Evolutionary conservation across 1,140 invertebrate genomes (phyloP).

Genomic region (Triops longicaudatus): DNA sequence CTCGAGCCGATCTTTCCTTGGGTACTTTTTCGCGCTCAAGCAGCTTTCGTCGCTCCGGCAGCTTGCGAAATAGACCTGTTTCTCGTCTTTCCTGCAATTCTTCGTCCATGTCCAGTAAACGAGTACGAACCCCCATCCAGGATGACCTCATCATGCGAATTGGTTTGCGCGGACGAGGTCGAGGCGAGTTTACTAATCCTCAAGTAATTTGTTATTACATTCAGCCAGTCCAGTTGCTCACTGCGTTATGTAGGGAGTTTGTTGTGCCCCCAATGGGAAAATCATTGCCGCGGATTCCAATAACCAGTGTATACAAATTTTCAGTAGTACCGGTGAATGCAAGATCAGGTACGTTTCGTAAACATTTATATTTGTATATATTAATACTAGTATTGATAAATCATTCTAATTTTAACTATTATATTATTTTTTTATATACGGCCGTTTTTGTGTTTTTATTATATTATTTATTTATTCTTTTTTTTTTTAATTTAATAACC

Average conservation of each 20-base stretch:
- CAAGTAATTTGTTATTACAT: conserved; percentile 36
- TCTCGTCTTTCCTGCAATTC: neutral
- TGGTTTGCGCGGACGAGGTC: conserved; percentile 44
- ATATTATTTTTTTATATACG: too few species aligned
- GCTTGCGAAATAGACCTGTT: neutral
- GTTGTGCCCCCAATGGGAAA: conserved; percentile 39
- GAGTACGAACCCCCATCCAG: conserved; percentile 38
- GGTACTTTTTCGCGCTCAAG: neutral
- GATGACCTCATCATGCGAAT: conserved; percentile 44
- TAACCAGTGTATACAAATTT: conserved; percentile 49
- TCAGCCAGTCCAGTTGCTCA: conserved; percentile 18
- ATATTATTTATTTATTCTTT: conserved; percentile 35
- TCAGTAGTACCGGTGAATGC: conserved; percentile 38
- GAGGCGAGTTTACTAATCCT: conserved; percentile 52
- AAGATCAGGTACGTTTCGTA: conserved; percentile 34
- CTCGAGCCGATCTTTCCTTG: neutral
- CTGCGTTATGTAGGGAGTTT: conserved; percentile 37
- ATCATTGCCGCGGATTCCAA: conserved; percentile 51
- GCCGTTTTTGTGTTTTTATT: too few species aligned
- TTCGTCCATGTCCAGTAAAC: conserved; percentile 1
- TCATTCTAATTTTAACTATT: conserved; percentile 24
- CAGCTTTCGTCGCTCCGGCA: neutral
- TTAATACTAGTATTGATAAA: too few species aligned
- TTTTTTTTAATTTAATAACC: neutral
- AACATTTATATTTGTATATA: too few species aligned